Conservation (phyloP, 1,140 invertebrate genomes). For the Atopsyche davidsoni region DNA sequence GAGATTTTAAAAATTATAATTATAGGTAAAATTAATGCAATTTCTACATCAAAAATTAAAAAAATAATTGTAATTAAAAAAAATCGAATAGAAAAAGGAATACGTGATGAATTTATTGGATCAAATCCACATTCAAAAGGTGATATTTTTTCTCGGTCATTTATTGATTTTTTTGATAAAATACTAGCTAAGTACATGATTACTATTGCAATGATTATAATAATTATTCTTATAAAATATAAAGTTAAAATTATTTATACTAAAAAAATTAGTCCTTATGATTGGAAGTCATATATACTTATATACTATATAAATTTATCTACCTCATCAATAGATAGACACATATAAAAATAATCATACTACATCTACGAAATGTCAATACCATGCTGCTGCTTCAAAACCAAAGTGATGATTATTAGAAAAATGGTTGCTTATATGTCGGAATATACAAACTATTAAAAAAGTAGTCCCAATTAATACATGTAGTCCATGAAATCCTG, state of each 20-base stretch:
- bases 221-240: conserved; percentile 38
- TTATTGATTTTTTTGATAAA: conserved; percentile 49
- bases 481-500: conserved; percentile 68
- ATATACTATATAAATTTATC: conserved; percentile 58
- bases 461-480: conserved; percentile 64
- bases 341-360: conserved; percentile 66
- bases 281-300: conserved; percentile 65
- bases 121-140: conserved; percentile 61
- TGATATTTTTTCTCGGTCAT: conserved; percentile 52
- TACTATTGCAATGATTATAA: conserved; percentile 38
- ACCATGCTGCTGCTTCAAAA: conserved; percentile 43
- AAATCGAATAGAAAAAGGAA: conserved; percentile 56
- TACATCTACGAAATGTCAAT: conserved; percentile 71
- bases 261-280: conserved; percentile 51
- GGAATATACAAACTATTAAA: conserved; percentile 50
- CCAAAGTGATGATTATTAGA: background rate
- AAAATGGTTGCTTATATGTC: conserved; percentile 44
- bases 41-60: conserved; percentile 62
- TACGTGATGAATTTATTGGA: conserved; percentile 45
- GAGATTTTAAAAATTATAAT: conserved; percentile 39
- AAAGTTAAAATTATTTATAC: conserved; percentile 47
- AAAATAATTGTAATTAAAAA: conserved; percentile 58
- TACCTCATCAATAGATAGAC: conserved; percentile 61
- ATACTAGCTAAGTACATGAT: conserved; percentile 46
- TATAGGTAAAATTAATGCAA: conserved; percentile 51